Evolutionary conservation across 2,797 vertebrate genomes (phyloP).

Genomic region (Centroberyx gerrardi): DNA sequence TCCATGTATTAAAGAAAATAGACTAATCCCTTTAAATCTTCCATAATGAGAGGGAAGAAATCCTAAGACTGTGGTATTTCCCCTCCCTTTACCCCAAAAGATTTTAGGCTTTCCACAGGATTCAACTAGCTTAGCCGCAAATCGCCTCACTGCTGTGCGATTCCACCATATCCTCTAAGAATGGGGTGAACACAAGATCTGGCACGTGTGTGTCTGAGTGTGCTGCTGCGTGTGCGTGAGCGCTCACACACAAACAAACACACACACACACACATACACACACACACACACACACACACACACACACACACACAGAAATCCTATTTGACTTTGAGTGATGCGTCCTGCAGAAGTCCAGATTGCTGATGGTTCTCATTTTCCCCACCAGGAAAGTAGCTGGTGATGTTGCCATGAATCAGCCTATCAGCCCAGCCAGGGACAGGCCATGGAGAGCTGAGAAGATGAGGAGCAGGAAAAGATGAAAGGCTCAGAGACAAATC

Average conservation of each 20-base stretch:
- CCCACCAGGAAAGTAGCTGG: slow-evolving; percentile 71
- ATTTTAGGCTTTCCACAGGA: slow-evolving; percentile 85
- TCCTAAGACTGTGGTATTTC: slow-evolving; percentile 85
- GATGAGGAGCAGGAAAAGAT: slow-evolving; percentile 75
- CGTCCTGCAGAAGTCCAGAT: slow-evolving; percentile 71
- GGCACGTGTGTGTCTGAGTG: slow-evolving; percentile 58
- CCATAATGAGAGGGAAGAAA: slow-evolving; percentile 84
- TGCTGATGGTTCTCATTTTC: slow-evolving; percentile 80
- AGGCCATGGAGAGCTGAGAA: slow-evolving; percentile 60
- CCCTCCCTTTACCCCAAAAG: slow-evolving; percentile 81
- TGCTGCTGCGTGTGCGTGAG: background rate
- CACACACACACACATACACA: slow-evolving; percentile 37
- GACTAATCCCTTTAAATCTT: slow-evolving; percentile 86
- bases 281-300: slow-evolving; percentile 6
- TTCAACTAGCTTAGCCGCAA: slow-evolving; percentile 85
- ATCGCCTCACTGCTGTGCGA: slow-evolving; percentile 82
- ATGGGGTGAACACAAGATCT: slow-evolving; percentile 68
- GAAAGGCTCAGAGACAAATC: slow-evolving; percentile 81
- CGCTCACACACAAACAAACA: background rate
- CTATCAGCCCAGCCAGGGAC: slow-evolving; percentile 69
- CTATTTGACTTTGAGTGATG: slow-evolving; percentile 82
- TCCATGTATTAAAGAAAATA: slow-evolving; percentile 80
- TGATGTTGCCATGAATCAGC: slow-evolving; percentile 78
- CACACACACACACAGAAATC: slow-evolving; percentile 55
- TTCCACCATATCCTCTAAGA: slow-evolving; percentile 77